Evolutionary conservation across 1,140 invertebrate species (phyloP).

Genomic region (Globodera rostochiensis): DNA sequence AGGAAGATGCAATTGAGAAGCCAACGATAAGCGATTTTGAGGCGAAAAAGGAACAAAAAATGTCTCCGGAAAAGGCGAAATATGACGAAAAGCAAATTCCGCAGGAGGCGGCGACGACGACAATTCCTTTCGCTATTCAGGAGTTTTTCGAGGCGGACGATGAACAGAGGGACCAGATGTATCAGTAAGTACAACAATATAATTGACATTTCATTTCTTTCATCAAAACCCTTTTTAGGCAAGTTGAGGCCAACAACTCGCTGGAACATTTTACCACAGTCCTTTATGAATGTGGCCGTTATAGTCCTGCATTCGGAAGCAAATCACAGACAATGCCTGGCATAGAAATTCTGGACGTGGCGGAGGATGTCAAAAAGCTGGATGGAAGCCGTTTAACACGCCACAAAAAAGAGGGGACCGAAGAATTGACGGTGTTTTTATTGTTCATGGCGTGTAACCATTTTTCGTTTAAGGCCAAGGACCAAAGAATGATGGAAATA

Average conservation of each 20-base stretch:
- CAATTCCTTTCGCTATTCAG: conserved; percentile 40
- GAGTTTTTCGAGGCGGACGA: conserved; percentile 63
- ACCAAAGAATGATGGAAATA: conserved; percentile 54
- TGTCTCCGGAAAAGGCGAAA: background rate
- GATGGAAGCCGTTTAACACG: conserved; percentile 24
- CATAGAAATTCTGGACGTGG: conserved; percentile 78
- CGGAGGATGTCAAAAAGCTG: conserved; percentile 77
- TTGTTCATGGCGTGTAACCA: background rate
- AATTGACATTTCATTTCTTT: background rate
- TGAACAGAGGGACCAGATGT: conserved; percentile 52
- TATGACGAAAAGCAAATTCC: background rate
- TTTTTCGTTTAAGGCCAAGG: conserved; percentile 39
- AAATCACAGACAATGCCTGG: conserved; percentile 78
- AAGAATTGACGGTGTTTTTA: background rate
- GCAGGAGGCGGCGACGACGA: background rate
- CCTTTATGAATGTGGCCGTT: conserved; percentile 79
- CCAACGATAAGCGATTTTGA: background rate
- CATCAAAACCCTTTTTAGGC: conserved; percentile 32
- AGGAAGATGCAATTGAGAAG: conserved; percentile 10
- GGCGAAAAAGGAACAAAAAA: conserved; percentile 26
- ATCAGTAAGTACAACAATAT: conserved; percentile 40
- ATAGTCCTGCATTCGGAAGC: conserved; percentile 79
- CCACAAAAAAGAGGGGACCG: background rate
- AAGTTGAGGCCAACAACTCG: conserved; percentile 47
- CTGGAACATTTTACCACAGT: conserved; percentile 66